Evolutionary conservation across 2,113 vertebrate genomes (phyloP), one percentile per base, ranked within the genome.

Genomic region (Maccullochella peelii): DNA sequence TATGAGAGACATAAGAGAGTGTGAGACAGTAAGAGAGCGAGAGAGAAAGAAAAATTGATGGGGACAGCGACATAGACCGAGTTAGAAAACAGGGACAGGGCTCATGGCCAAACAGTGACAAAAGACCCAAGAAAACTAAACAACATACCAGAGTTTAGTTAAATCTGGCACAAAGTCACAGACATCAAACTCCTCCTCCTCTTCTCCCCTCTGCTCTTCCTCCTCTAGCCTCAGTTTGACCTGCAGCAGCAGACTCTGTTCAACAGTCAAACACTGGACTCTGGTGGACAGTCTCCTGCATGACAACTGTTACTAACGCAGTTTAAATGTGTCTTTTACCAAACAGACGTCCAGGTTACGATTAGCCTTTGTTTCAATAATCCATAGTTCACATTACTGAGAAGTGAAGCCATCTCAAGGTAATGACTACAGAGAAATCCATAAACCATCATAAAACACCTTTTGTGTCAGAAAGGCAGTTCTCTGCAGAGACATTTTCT

Each of bases 231-330:
- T 88, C 58, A 70, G 69, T 73, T 50, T 90, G 87, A 91, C 86
- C 87, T 74, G 52, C 55, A 80, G 72, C 74, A 73, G 61, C 74
- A 73, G 61, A 52, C 50, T 79, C 50, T 74, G 50, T 80, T 86
- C 55, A 72, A 40, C 80, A 84, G 92, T 86, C 77, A 90, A 94
- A 95, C 84, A 93, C 93, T 93, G 94, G 92, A 92, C 94, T 89
- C 94, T 94, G 89, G 86, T 94, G 94, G 94, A 90, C 88, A 76
- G 27, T 79, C 59, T 87, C 59, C 52, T 85, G 42, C 84, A 93
- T 91, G 73, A 93, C 93, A 91, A 79, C 66, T 71, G 33, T 50
- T 68, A 77, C 59, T 66, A 79, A 21, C 23, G 30, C 42, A 61
- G 16, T 62, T 66, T 42, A 20, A 66, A 55, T 1, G 3, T 49